phyloP scores from a whole-genome alignment of 1,140 invertebrate genomes.

The Dendroctonus valens region DNA sequence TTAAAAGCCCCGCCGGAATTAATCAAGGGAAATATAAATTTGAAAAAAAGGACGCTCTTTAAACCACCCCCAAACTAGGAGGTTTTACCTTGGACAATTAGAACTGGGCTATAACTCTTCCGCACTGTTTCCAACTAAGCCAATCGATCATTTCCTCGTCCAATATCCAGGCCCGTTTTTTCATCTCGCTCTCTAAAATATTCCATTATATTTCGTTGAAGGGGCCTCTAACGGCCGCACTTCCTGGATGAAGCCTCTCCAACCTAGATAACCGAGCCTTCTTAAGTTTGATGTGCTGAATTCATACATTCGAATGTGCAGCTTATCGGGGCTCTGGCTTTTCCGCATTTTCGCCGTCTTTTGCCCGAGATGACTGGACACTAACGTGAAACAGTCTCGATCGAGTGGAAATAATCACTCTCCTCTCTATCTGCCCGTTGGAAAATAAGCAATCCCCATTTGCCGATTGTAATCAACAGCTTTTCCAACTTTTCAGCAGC shows the following conservation, averaged over 20 bases:
- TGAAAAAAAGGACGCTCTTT: constrained; percentile 8
- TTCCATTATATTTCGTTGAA: constrained; percentile 30
- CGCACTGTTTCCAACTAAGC: no score
- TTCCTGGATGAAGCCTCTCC: constrained; percentile 30
- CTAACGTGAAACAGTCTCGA: constrained; percentile 4
- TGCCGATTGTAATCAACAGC: no score
- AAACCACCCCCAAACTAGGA: no score
- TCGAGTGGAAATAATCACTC: constrained; percentile 20
- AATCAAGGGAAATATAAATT: constrained; percentile 7
- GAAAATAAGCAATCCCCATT: no score
- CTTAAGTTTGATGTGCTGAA: constrained; percentile 50
- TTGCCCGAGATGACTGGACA: constrained; percentile 23
- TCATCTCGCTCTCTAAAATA: constrained; percentile 24
- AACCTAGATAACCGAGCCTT: constrained; percentile 37
- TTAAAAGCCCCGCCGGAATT: constrained; percentile 23
- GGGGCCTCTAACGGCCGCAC: constrained; percentile 24
- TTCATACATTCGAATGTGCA: constrained; percentile 52
- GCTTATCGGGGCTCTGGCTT: constrained; percentile 47
- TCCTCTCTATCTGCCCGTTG: no score
- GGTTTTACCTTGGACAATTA: no score
- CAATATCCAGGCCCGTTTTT: constrained; percentile 8
- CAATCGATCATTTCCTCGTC: neutral
- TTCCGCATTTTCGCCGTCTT: constrained; percentile 41
- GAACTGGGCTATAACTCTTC: no score
- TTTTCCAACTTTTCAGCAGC: no score